Percentiles rank a stretch among this genome's conserved stretches.
Conservation (phyloP, 2,113 vertebrate species). For the Halcyon senegalensis region DNA sequence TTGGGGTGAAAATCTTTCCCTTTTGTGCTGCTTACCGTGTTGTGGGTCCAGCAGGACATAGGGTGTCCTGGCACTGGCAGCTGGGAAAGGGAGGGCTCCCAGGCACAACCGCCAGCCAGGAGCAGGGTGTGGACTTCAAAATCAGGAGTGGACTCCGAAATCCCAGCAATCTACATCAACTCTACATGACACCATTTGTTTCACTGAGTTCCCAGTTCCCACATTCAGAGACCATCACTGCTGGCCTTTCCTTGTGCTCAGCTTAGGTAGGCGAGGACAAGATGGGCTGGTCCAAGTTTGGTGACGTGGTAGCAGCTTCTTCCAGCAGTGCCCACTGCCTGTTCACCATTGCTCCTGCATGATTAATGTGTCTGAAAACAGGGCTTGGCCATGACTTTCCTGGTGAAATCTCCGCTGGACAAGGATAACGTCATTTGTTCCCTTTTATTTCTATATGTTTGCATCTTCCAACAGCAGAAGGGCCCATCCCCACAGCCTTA, state of each 20-base stretch:
- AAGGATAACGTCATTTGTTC: not conserved
- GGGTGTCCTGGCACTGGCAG: accelerated
- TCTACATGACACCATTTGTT: accelerated
- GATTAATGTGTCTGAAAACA: accelerated
- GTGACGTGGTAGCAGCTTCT: accelerated
- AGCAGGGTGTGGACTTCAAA: not conserved
- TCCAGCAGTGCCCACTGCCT: accelerated
- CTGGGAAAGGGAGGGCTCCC: not conserved
- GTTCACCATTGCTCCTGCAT: accelerated
- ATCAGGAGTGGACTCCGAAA: not conserved
- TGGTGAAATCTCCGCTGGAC: not conserved
- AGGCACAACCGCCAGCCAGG: not conserved
- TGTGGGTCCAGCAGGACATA: accelerated
- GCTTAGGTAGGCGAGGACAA: accelerated
- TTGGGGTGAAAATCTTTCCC: not conserved
- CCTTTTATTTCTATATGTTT: accelerated
- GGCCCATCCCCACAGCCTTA: not conserved
- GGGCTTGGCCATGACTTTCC: not conserved
- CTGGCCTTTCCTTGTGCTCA: not conserved
- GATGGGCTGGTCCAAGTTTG: accelerated
- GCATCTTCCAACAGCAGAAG: not conserved
- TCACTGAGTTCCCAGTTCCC: accelerated
- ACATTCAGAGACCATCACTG: accelerated
- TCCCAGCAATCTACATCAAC: not conserved
- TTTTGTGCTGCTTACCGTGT: not conserved